Evolutionary conservation across 2,797 vertebrate genomes (phyloP), one percentile per base, ranked within the genome.

Genomic region (Scomberomorus guttatus): DNA sequence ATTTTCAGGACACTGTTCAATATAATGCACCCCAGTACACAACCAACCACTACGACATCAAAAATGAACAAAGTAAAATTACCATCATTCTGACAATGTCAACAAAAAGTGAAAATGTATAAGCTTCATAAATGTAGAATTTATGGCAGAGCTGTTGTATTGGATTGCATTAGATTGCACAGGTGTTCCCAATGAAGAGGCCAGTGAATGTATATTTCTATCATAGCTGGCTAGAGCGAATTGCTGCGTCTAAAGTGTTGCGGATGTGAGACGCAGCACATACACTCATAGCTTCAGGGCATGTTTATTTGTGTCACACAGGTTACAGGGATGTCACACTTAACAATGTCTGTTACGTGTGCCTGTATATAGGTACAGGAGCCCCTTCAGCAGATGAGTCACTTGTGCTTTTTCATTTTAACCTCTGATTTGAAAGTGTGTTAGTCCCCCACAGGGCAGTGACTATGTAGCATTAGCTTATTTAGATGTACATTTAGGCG

Each of bases 321-420:
- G 6, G 17, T 64, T 22, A 48, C 12, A 72, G 4, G 4, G 42
- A 44, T 72, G 48, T 25, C 27, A 50, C 32, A 17, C 52, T 61
- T 82, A 13, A 42, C 52, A 42, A 50, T 68, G 71, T 27, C 11
- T 32, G 29, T 32, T 32, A 32, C 29, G 29, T 46, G 32, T 20
- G 4, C 10, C 11, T 51, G 34, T 75, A 7, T 50, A 13, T 24
- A 77, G 54, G 27, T 73, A 62, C 60, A 79, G 3, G 14, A 80
- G 55, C 32, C 44, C 70, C 63, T 75, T 62, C 9, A 87, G 81
- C 56, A 62, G 0, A 90, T 90, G 78, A 88, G 50, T 92, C 74
- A 84, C 20, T 57, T 58, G 11, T 44, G 11, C 32, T 6, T 86
- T 81, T 71, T 82, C 6, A 52, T 71, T 73, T 82, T 75, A 74